These are phyloP conservation scores for Acleris sparsana DNA, from an alignment of 2,888 invertebrate species.

Conservation along the genomic window DNA sequence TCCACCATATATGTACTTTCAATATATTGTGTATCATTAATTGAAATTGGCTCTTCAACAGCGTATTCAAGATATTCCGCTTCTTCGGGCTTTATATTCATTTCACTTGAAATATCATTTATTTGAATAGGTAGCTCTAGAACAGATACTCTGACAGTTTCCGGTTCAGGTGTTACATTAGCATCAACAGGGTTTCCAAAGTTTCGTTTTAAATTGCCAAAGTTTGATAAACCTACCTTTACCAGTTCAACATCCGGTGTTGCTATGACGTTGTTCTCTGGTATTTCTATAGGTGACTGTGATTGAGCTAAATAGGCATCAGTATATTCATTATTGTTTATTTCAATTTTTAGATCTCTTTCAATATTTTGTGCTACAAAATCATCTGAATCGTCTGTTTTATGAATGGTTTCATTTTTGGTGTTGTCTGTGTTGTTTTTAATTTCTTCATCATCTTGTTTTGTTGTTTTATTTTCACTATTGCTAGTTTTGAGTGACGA, in stretches of 20 bases:
- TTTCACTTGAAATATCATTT: not conserved
- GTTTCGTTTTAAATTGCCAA: constrained; percentile 14
- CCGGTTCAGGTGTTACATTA: constrained; percentile 15
- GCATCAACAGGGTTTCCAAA: not conserved
- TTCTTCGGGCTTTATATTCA: not conserved
- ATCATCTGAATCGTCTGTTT: not conserved
- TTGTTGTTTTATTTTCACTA: constrained; percentile 1
- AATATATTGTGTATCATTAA: constrained; percentile 1
- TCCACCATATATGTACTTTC: not conserved
- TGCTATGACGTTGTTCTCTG: constrained; percentile 15
- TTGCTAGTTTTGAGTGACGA: constrained; percentile 36
- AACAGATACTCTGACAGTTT: constrained; percentile 23
- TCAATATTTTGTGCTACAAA: not conserved
- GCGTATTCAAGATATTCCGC: not conserved
- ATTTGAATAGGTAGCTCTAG: constrained; percentile 10
- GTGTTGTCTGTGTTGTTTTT: constrained; percentile 10
- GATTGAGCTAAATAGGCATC: not conserved
- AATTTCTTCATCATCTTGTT: constrained; percentile 14
- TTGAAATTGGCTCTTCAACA: constrained; percentile 4
- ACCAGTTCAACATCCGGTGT: constrained; percentile 32
- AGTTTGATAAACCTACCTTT: constrained; percentile 27
- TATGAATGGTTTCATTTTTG: constrained; percentile 2
- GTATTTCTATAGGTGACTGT: constrained; percentile 5
- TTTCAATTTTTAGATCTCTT: not conserved
- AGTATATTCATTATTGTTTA: not conserved